phyloP scores from a whole-genome alignment of 64 coral and sea anemone genomes.

The Trachythela sp. region DNA sequence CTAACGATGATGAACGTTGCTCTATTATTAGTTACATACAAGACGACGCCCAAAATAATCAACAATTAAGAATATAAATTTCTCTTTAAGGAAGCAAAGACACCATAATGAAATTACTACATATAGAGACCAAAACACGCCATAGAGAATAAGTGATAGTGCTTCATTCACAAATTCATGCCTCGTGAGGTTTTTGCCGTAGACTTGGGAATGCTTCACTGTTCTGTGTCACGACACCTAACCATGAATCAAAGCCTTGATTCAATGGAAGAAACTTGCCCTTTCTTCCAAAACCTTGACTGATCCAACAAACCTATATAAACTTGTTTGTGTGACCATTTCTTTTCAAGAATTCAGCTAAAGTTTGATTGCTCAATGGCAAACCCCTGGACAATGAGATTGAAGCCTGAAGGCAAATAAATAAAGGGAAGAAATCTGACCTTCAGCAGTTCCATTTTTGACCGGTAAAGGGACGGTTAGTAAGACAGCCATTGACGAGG shows the following conservation, averaged over 20 bases:
- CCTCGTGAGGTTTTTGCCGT: background rate
- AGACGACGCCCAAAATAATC: slow-evolving; percentile 28
- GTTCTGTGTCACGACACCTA: slow-evolving; percentile 64
- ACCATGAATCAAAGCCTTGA: slow-evolving; percentile 88
- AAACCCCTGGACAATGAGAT: slow-evolving; percentile 71
- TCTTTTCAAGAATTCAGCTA: slow-evolving; percentile 59
- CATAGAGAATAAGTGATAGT: background rate
- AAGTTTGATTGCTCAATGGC: slow-evolving; percentile 38
- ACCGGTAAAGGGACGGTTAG: slow-evolving; percentile 77
- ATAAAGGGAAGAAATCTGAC: slow-evolving; percentile 71
- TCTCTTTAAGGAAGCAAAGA: slow-evolving; percentile 8
- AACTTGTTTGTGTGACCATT: slow-evolving; percentile 63
- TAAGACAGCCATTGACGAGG: slow-evolving; percentile 61
- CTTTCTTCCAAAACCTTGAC: slow-evolving; percentile 67
- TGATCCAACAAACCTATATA: slow-evolving; percentile 80
- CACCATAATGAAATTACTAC: slow-evolving; percentile 18
- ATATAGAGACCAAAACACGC: background rate
- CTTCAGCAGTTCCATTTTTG: slow-evolving; percentile 80
- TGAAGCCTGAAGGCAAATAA: slow-evolving; percentile 70
- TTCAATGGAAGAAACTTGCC: slow-evolving; percentile 58
- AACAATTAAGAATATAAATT: slow-evolving; percentile 15
- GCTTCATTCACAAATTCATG: background rate
- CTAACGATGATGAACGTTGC: slow-evolving; percentile 51
- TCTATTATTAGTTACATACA: slow-evolving; percentile 31
- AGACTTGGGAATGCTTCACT: slow-evolving; percentile 44